A percentile compares a stretch with the other conserved stretches of the same genome.
These are phyloP conservation scores for Melanchra persicariae DNA, from an alignment of 2,888 invertebrate genomes.

Conservation along the genomic window DNA sequence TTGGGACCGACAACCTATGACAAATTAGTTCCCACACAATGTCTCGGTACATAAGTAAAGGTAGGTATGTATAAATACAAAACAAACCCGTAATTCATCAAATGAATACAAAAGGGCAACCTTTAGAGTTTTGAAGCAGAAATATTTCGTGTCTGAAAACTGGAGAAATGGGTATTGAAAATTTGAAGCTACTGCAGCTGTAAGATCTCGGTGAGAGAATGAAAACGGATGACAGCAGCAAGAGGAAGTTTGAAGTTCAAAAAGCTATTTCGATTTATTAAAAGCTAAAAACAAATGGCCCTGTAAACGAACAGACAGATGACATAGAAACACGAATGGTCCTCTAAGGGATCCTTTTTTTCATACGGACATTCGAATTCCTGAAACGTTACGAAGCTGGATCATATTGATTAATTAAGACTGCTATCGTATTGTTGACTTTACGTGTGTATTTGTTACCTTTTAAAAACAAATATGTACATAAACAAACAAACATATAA, in stretches of 20 bases:
- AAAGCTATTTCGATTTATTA: no score
- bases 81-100: slow-evolving; percentile 50
- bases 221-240: neutral
- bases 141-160: neutral
- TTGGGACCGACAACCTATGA: slow-evolving; percentile 47
- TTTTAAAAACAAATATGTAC: no score
- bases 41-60: slow-evolving; percentile 9
- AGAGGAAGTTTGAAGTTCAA: neutral
- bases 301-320: no score
- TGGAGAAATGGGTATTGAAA: neutral
- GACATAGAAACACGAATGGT: no score
- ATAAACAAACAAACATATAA: no score
- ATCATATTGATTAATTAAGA: no score
- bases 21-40: slow-evolving; percentile 51
- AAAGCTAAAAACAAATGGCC: no score
- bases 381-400: no score
- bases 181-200: neutral
- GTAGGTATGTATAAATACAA: slow-evolving; percentile 20
- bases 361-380: no score
- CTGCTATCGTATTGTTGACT: no score
- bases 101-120: slow-evolving; percentile 35
- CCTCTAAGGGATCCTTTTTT: no score
- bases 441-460: no score
- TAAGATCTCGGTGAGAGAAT: neutral
- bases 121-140: slow-evolving; percentile 1